A percentile compares a stretch with the other conserved stretches of the same genome.
These are phyloP conservation scores for Apaloderma vittatum DNA, from an alignment of 2,113 vertebrate species.

Conservation along the genomic window DNA sequence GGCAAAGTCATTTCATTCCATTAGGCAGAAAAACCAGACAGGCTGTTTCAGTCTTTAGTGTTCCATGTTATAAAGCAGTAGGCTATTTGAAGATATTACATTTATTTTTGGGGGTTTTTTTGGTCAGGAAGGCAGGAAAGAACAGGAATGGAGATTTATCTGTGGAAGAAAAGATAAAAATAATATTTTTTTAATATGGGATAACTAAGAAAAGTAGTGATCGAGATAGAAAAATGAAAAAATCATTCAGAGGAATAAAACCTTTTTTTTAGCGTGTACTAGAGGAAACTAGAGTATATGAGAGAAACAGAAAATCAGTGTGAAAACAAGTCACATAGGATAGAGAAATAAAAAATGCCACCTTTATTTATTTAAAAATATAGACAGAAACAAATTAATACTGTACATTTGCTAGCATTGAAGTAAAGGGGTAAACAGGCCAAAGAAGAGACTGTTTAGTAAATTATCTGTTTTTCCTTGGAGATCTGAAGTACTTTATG, in stretches of 20 bases:
- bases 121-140: neutral
- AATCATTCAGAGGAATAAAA: neutral
- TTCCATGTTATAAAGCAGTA: neutral
- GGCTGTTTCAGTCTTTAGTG: constrained; percentile 20
- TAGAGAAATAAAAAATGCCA: neutral
- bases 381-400: neutral
- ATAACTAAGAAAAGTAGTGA: neutral
- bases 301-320: neutral
- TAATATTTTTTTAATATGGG: neutral
- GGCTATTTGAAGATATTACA: neutral
- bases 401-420: neutral
- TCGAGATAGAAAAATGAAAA: neutral
- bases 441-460: neutral
- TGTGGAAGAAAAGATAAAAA: neutral
- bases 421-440: neutral
- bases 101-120: neutral
- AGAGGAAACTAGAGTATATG: neutral
- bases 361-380: neutral
- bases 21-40: neutral
- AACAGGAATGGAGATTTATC: neutral
- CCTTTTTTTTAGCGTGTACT: neutral
- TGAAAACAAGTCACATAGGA: neutral
- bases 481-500: neutral
- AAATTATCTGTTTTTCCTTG: neutral
- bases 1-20: neutral